Conservation (phyloP, 1,140 invertebrate species). For the Papilio polyxenes region DNA sequence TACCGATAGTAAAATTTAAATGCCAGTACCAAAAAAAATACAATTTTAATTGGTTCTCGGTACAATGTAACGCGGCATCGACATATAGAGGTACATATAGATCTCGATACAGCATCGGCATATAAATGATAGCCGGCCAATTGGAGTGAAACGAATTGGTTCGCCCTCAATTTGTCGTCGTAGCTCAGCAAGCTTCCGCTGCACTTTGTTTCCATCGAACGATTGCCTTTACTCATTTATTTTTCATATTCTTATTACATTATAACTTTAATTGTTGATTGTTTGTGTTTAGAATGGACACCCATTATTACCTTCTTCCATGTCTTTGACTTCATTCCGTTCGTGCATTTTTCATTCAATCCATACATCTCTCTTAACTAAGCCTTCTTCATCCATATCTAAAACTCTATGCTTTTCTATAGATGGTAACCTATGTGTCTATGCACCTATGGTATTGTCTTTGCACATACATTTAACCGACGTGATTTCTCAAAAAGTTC, state of each 20-base stretch:
- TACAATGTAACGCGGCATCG: conserved; percentile 48
- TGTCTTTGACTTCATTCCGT: not conserved
- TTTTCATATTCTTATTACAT: conserved; percentile 15
- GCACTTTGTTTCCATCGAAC: conserved; percentile 64
- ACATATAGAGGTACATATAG: conserved; percentile 50
- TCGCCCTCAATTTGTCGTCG: conserved; percentile 76
- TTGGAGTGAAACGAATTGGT: conserved; percentile 79
- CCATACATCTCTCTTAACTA: not conserved
- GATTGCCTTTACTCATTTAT: conserved; percentile 36
- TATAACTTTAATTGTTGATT: not conserved
- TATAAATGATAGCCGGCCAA: conserved; percentile 75
- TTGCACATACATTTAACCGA: not conserved
- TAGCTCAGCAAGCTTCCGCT: conserved; percentile 65
- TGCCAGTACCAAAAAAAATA: not conserved
- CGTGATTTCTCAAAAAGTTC: not conserved
- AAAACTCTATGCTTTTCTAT: not conserved
- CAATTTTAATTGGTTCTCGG: conserved; percentile 38
- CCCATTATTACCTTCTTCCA: not conserved
- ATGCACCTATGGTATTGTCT: not conserved
- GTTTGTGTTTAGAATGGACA: not conserved
- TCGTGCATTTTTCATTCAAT: too few species aligned
- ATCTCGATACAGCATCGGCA: conserved; percentile 65
- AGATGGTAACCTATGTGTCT: not conserved
- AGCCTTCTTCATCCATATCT: not conserved
- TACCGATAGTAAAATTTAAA: conserved; percentile 24